Evolutionary conservation across 2,888 invertebrate species (phyloP).

Genomic region (Trachelus troglodyta): DNA sequence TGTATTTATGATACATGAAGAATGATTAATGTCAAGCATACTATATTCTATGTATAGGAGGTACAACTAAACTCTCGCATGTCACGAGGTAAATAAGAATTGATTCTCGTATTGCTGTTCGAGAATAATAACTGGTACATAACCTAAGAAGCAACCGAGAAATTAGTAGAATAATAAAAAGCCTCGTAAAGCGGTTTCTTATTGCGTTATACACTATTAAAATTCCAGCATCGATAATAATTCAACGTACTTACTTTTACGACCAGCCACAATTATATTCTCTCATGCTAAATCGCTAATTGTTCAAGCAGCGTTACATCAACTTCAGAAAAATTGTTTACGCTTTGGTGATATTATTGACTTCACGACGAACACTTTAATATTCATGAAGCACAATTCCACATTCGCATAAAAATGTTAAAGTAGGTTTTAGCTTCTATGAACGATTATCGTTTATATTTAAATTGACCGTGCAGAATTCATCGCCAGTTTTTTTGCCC

Average conservation of each 20-base stretch:
- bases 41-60: not conserved
- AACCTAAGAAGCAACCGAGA: not conserved
- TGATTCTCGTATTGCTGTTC: not conserved
- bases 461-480: not conserved
- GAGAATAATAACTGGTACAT: not conserved
- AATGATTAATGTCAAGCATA: not conserved
- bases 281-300: not conserved
- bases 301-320: not conserved
- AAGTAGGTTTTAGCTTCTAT: not conserved
- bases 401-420: not conserved
- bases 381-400: not conserved
- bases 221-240: not conserved
- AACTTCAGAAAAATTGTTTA: not conserved
- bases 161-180: not conserved
- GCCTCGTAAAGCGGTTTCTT: not conserved
- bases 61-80: not conserved
- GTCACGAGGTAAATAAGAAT: not conserved
- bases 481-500: not conserved
- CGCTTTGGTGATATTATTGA: not conserved
- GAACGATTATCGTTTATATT: not conserved
- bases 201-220: not conserved
- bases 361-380: not conserved
- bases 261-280: not conserved
- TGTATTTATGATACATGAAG: not conserved
- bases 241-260: not conserved